Percentiles rank a stretch among this genome's conserved stretches.
These are phyloP conservation scores for Asarcornis scutulata DNA, from an alignment of 2,113 vertebrate genomes.

Conservation along the genomic window DNA sequence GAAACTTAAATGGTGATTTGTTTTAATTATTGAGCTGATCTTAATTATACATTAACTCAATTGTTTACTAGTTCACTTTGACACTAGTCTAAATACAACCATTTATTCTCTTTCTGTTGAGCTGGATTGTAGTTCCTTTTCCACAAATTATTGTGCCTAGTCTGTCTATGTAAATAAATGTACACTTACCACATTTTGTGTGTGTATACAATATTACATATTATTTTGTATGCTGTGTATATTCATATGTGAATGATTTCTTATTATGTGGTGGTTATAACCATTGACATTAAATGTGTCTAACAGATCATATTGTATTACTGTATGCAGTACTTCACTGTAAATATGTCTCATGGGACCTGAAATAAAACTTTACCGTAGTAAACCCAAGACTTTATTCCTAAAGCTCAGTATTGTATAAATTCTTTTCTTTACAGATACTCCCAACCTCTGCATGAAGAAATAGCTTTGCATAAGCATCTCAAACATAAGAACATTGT, in stretches of 20 bases:
- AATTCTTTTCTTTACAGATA: constrained; percentile 79
- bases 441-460: constrained; percentile 97
- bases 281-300: background rate
- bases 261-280: background rate
- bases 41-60: background rate
- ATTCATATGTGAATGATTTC: background rate
- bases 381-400: background rate
- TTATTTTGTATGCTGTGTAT: background rate
- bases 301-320: background rate
- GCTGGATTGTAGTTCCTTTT: background rate
- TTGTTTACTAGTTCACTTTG: background rate
- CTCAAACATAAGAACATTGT: constrained; percentile 99
- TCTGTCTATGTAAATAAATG: background rate
- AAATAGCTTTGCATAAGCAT: constrained; percentile 97
- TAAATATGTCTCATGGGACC: background rate
- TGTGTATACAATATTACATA: background rate
- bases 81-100: background rate
- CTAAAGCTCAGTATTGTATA: background rate
- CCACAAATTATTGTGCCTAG: background rate
- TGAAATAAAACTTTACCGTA: background rate
- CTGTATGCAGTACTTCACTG: background rate
- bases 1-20: background rate
- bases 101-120: background rate
- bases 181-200: background rate
- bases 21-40: background rate